Percentiles rank a stretch among this genome's conserved stretches.
These are phyloP conservation scores for Menura novaehollandiae DNA, from an alignment of 2,113 vertebrate genomes.

Conservation along the genomic window DNA sequence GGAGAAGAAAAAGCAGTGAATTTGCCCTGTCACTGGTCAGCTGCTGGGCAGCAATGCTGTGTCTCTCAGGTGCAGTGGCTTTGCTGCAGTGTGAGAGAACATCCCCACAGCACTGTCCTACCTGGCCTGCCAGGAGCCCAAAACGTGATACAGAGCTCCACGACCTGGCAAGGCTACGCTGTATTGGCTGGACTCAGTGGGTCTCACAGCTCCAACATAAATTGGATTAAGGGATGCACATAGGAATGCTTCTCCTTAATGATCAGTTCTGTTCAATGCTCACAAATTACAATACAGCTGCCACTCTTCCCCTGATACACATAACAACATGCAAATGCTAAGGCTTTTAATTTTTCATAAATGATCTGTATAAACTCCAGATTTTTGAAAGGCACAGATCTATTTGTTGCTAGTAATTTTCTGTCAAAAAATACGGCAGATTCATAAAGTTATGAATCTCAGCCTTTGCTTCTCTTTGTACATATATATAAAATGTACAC, in stretches of 20 bases:
- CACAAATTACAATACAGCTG: neutral
- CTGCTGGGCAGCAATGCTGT: neutral
- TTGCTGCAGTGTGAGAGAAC: neutral
- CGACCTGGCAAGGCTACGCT: neutral
- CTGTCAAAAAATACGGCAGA: neutral
- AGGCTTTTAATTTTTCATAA: neutral
- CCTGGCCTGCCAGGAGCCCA: neutral
- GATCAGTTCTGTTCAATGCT: neutral
- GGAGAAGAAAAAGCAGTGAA: neutral
- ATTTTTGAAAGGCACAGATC: neutral
- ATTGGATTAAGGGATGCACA: neutral
- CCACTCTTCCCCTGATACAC: neutral
- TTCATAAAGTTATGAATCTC: neutral
- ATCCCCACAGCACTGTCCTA: rapidly evolving
- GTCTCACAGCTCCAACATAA: neutral
- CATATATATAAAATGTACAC: neutral
- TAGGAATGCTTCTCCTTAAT: neutral
- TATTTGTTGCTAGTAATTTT: neutral
- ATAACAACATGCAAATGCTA: neutral
- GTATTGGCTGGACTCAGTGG: neutral
- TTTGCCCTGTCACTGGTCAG: neutral
- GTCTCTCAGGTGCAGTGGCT: neutral
- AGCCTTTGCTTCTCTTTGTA: neutral
- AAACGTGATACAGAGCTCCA: neutral
- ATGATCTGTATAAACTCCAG: neutral